Evolutionary conservation across 2,888 invertebrate species (phyloP).

Genomic region (Agriopis marginaria): DNA sequence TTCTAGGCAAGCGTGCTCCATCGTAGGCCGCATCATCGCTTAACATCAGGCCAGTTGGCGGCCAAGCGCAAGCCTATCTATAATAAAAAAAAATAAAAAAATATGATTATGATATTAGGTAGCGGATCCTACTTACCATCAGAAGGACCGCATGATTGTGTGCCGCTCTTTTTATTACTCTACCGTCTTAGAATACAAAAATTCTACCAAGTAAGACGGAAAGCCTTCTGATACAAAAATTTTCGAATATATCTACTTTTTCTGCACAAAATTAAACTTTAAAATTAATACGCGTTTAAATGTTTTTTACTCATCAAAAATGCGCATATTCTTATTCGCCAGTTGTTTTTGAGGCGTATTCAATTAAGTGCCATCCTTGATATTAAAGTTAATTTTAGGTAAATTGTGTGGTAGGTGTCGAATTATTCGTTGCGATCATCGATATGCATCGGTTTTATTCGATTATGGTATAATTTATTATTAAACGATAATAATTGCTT

Average conservation of each 20-base stretch:
- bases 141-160: too few species aligned
- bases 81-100: too few species aligned
- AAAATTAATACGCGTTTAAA: constrained; percentile 45
- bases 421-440: constrained; percentile 53
- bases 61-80: too few species aligned
- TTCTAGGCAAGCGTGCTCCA: too few species aligned
- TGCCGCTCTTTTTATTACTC: too few species aligned
- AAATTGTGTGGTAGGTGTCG: constrained; percentile 64
- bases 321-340: constrained; percentile 45
- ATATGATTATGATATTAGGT: too few species aligned
- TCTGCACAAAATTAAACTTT: constrained; percentile 40
- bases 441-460: constrained; percentile 35
- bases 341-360: constrained; percentile 50
- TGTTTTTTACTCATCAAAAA: constrained; percentile 45
- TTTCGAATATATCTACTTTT: constrained; percentile 34
- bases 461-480: constrained; percentile 41
- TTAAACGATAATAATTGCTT: constrained; percentile 42
- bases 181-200: neutral
- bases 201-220: constrained; percentile 7
- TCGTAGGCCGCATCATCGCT: too few species aligned
- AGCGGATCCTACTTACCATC: too few species aligned
- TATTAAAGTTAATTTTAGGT: constrained; percentile 70
- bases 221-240: constrained; percentile 24
- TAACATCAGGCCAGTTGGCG: too few species aligned
- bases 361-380: constrained; percentile 70